These are phyloP conservation scores for Morone chrysops DNA, from an alignment of 2,113 vertebrate genomes.

Conservation along the genomic window DNA sequence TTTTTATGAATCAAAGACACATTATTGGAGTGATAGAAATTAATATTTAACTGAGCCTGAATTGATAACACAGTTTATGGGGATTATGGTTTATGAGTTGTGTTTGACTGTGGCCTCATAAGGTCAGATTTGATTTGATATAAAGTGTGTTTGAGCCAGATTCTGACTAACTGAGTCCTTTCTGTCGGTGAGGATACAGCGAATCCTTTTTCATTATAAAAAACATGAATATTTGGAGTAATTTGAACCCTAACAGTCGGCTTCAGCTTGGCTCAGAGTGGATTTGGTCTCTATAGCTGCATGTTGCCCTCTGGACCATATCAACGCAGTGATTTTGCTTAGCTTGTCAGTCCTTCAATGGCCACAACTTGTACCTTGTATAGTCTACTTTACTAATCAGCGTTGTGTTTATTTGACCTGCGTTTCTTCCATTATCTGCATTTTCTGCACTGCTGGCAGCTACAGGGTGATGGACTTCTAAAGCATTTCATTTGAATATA, in stretches of 20 bases:
- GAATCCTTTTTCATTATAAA: neutral
- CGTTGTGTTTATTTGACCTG: neutral
- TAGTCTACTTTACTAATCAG: slow-evolving; percentile 13
- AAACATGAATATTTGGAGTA: neutral
- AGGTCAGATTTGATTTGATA: neutral
- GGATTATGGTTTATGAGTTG: slow-evolving; percentile 3
- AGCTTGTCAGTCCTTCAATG: slow-evolving; percentile 17
- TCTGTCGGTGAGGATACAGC: neutral
- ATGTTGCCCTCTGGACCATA: slow-evolving; percentile 51
- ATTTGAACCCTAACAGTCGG: neutral
- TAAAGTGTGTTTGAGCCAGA: neutral
- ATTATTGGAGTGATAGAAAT: neutral
- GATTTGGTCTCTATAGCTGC: neutral
- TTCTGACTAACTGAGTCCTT: neutral
- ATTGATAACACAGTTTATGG: slow-evolving; percentile 6
- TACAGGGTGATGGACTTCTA: neutral
- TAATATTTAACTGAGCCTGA: slow-evolving; percentile 16
- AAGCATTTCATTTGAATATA: neutral
- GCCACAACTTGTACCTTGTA: neutral
- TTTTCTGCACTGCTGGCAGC: neutral
- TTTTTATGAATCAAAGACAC: slow-evolving; percentile 8
- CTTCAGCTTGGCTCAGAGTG: neutral
- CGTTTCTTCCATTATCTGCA: neutral
- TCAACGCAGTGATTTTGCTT: slow-evolving; percentile 42
- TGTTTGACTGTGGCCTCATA: slow-evolving; percentile 28